A percentile compares a stretch with the other conserved stretches of the same genome.
phyloP scores from a whole-genome alignment of 2,797 vertebrate genomes.

The Cyclopterus lumpus region DNA sequence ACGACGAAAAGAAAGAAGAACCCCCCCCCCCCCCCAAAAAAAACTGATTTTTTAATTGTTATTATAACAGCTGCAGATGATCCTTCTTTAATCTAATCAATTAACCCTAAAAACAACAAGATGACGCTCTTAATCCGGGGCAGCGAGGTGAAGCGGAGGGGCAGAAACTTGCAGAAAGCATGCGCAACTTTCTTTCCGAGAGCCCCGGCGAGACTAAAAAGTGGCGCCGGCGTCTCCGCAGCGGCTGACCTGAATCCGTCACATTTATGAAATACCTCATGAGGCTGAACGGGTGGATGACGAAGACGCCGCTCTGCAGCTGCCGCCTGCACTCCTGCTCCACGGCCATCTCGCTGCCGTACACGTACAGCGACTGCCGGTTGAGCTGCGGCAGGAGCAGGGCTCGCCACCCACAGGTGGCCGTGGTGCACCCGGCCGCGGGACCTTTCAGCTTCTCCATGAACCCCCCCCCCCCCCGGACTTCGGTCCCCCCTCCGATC shows the following conservation, averaged over 20 bases:
- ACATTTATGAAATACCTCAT: constrained; percentile 77
- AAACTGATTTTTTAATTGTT: not conserved
- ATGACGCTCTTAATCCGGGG: not conserved
- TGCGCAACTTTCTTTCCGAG: constrained; percentile 23
- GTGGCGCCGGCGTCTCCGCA: not conserved
- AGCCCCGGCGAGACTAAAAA: not conserved
- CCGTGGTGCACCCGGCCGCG: constrained; percentile 55
- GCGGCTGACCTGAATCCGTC: constrained; percentile 53
- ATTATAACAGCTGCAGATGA: not conserved
- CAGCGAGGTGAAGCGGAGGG: not conserved
- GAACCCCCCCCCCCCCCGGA: no score
- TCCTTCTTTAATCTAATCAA: not conserved
- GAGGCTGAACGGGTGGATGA: constrained; percentile 86
- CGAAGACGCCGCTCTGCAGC: constrained; percentile 80
- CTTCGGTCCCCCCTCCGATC: constrained; percentile 54
- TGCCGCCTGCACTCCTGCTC: constrained; percentile 82
- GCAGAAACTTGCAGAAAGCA: constrained; percentile 19
- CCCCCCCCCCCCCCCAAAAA: no score
- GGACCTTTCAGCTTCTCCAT: constrained; percentile 81
- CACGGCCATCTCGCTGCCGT: constrained; percentile 86
- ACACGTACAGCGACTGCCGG: constrained; percentile 84
- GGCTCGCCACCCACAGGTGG: constrained; percentile 81
- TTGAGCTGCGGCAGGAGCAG: constrained; percentile 84
- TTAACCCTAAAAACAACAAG: not conserved
- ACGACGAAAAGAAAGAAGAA: no score